phyloP scores from a whole-genome alignment of 1,140 invertebrate species.

The Hycleus phaleratus region DNA sequence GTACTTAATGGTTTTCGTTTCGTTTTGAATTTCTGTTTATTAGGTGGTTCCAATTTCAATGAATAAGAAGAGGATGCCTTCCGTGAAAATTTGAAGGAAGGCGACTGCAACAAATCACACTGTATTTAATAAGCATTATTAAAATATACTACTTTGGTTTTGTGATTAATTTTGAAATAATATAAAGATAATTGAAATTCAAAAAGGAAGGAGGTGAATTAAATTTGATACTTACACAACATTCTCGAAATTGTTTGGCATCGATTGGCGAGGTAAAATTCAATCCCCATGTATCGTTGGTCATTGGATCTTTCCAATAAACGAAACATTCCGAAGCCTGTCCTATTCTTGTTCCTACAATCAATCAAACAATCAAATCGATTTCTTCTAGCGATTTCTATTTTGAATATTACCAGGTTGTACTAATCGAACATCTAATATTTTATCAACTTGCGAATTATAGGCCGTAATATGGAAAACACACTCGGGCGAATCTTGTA shows the following conservation, averaged over 20 bases:
- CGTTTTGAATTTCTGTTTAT: conserved; percentile 75
- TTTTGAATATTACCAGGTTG: conserved; percentile 71
- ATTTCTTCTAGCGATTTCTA: neutral
- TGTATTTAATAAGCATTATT: conserved; percentile 40
- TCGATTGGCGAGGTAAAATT: conserved; percentile 96
- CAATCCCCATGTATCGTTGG: conserved; percentile 96
- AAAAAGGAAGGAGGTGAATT: neutral
- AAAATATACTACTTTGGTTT: conserved; percentile 6
- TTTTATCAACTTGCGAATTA: conserved; percentile 97
- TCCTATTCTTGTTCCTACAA: conserved; percentile 85
- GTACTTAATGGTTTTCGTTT: conserved; percentile 86
- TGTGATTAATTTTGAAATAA: too few species aligned
- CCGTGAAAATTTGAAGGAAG: conserved; percentile 93
- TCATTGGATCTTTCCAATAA: conserved; percentile 96
- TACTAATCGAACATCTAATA: conserved; percentile 90
- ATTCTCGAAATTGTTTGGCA: conserved; percentile 94
- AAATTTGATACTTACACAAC: conserved; percentile 75
- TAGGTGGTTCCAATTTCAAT: conserved; percentile 81
- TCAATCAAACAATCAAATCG: conserved; percentile 17
- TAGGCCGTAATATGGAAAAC: conserved; percentile 97
- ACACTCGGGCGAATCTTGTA: conserved; percentile 91
- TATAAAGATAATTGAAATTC: too few species aligned
- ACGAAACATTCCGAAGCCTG: conserved; percentile 98
- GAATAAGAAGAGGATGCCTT: conserved; percentile 96
- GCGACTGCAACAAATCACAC: conserved; percentile 77